phyloP scores from a whole-genome alignment of 2,888 invertebrate genomes.

The Anthophora plumipes region DNA sequence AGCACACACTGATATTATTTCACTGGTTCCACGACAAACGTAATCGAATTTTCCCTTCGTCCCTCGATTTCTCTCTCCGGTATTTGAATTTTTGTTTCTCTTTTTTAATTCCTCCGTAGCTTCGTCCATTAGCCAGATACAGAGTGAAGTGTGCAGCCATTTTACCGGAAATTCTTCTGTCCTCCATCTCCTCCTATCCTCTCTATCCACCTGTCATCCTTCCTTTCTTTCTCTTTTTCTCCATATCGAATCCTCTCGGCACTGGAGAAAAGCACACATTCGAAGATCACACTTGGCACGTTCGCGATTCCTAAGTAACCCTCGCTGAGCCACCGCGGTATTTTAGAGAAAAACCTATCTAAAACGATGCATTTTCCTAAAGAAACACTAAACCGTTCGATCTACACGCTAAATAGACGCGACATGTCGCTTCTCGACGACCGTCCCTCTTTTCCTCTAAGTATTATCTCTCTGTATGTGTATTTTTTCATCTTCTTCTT shows the following conservation, averaged over 20 bases:
- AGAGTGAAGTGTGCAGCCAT: slow-evolving; percentile 15
- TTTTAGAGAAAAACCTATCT: slow-evolving; percentile 79
- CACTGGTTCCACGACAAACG: slow-evolving; percentile 56
- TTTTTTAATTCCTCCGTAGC: slow-evolving; percentile 21
- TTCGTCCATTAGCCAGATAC: slow-evolving; percentile 1
- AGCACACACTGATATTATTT: slow-evolving; percentile 48
- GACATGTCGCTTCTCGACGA: slow-evolving; percentile 78
- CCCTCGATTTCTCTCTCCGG: not conserved
- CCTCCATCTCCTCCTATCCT: slow-evolving; percentile 13
- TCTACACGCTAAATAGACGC: slow-evolving; percentile 78
- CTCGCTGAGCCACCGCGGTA: slow-evolving; percentile 81
- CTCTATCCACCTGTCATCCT: slow-evolving; percentile 16
- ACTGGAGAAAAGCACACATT: slow-evolving; percentile 62
- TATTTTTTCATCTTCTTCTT: slow-evolving; percentile 16
- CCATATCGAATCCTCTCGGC: slow-evolving; percentile 39
- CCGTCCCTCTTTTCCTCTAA: slow-evolving; percentile 40
- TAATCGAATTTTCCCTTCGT: slow-evolving; percentile 4
- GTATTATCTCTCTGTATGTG: not conserved
- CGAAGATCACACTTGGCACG: slow-evolving; percentile 74
- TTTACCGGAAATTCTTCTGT: not conserved
- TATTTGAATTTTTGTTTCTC: too few relatives aligned
- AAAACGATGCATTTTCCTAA: slow-evolving; percentile 81
- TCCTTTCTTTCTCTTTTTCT: slow-evolving; percentile 31
- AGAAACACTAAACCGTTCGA: slow-evolving; percentile 80
- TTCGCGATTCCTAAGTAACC: slow-evolving; percentile 68